A percentile compares a stretch with the other conserved stretches of the same genome.
Evolutionary conservation across 2,888 invertebrate genomes (phyloP).

Genomic region (Lagria hirta): DNA sequence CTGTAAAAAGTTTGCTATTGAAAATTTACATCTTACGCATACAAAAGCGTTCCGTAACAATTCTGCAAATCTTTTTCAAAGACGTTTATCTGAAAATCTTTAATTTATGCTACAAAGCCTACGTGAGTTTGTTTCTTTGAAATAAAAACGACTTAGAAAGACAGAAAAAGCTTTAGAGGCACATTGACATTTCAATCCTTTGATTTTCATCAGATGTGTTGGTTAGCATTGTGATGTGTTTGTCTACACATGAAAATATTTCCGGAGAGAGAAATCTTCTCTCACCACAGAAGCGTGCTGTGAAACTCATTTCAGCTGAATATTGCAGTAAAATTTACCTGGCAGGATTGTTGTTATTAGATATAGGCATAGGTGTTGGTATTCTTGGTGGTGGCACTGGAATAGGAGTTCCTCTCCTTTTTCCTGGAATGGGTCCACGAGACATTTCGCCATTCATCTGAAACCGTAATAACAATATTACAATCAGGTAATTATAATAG

Average conservation of each 20-base stretch:
- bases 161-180: slow-evolving; percentile 3
- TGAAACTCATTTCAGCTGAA: slow-evolving; percentile 9
- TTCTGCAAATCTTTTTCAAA: too few relatives aligned
- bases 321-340: slow-evolving; percentile 47
- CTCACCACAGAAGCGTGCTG: slow-evolving; percentile 1
- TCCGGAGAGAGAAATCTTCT: neutral
- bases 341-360: slow-evolving; percentile 54
- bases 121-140: too few relatives aligned
- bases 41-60: too few relatives aligned
- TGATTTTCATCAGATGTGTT: slow-evolving; percentile 5
- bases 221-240: neutral
- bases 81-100: too few relatives aligned
- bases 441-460: slow-evolving; percentile 35
- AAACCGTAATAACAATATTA: slow-evolving; percentile 19
- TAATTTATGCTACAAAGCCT: too few relatives aligned
- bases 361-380: slow-evolving; percentile 60
- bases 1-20: too few relatives aligned
- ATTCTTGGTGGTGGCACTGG: slow-evolving; percentile 60
- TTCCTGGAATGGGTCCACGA: slow-evolving; percentile 22
- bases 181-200: slow-evolving; percentile 4
- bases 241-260: neutral
- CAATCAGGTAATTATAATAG: too few relatives aligned
- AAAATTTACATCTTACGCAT: too few relatives aligned
- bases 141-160: too few relatives aligned
- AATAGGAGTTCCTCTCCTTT: slow-evolving; percentile 52